Conservation (phyloP, 2,113 vertebrate species). For the Proteles cristata region DNA sequence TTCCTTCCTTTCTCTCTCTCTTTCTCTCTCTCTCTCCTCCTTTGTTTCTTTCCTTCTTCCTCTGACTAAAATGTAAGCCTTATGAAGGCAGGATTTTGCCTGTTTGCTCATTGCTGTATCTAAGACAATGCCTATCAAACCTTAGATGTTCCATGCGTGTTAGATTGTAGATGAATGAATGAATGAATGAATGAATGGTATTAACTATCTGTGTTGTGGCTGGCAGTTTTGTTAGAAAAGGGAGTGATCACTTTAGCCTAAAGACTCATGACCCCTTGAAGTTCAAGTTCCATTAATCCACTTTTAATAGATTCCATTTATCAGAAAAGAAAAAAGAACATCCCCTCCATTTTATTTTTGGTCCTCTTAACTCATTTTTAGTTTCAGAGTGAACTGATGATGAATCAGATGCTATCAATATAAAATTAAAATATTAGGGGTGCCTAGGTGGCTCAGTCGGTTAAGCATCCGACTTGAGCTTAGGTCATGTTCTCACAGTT, state of each 20-base stretch:
- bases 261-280: background rate
- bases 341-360: too few relatives aligned
- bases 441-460: too few relatives aligned
- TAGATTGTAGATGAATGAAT: background rate
- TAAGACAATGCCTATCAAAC: background rate
- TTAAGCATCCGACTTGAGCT: too few relatives aligned
- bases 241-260: background rate
- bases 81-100: background rate
- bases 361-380: background rate
- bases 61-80: background rate
- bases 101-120: background rate
- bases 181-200: background rate
- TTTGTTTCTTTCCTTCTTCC: background rate
- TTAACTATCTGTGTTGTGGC: background rate
- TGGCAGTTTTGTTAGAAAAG: background rate
- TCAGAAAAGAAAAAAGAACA: background rate
- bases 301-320: background rate
- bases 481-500: too few relatives aligned
- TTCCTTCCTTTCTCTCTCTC: accelerated
- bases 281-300: background rate
- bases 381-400: background rate
- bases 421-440: background rate
- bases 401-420: background rate
- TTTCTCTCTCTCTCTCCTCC: accelerated
- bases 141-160: accelerated